Evolutionary conservation across 2,797 vertebrate genomes (phyloP), one percentile per base, ranked within the genome.

Genomic region (Mastacembelus armatus): DNA sequence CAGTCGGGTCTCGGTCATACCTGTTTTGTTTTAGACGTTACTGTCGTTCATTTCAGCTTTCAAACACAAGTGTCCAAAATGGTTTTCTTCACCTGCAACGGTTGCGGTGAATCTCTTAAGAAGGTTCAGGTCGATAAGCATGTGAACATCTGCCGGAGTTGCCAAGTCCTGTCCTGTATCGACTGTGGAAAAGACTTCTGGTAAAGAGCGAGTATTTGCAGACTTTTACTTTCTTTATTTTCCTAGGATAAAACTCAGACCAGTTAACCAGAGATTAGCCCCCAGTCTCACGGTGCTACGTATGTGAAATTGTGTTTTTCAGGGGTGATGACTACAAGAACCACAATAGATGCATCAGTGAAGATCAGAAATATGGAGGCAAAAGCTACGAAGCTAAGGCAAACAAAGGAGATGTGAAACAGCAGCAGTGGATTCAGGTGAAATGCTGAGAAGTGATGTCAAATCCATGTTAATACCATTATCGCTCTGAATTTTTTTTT

Each of bases 171-270:
- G n/a, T 99, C 97, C 1, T 99, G 98, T 81, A 97, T 99, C 59
- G 98, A 99, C 72, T 99, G 98, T 14, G 97, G 98, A 21, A 96
- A 95, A 88, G 97, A 99, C 66, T 99, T 99, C 92, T 94, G 97
- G 98, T 98, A 91, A 77, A 11, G n/a, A n/a, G 6, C 3, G 2
- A 32, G 2, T 18, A 3, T 15, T 14, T 24, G 11, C 32, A 43
- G 1, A 26, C 1, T 22, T 32, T 0, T 19, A 0, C n/a, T n/a
- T n/a, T n/a, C n/a, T n/a, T 24, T 36, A 7, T 9, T 3, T 2
- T 42, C 3, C 5, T 12, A n/a, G n/a, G n/a, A n/a, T n/a, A n/a
- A n/a, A n/a, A n/a, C n/a, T n/a, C n/a, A n/a, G n/a, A n/a, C n/a
- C 38, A 12, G 10, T 12, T 16, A 38, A 38, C 2, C 15, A 5